Evolutionary conservation across 2,113 vertebrate species (phyloP).

Genomic region (Butastur rufipennis): DNA sequence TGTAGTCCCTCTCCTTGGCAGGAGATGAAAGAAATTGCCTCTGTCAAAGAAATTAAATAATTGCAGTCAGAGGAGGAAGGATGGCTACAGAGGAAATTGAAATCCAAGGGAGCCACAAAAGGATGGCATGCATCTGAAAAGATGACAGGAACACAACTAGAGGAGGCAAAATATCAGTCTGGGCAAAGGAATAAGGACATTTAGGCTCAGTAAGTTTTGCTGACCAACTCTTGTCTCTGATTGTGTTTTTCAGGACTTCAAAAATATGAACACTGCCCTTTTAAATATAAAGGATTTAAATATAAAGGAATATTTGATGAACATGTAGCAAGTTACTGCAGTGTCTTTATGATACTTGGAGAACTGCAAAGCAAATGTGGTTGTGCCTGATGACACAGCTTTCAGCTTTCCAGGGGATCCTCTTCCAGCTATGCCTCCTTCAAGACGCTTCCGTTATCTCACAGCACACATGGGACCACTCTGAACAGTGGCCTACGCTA

Average conservation of each 20-base stretch:
- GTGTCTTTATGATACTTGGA: not conserved
- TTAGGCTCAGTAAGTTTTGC: not conserved
- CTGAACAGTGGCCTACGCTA: not conserved
- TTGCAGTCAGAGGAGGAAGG: not conserved
- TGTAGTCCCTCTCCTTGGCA: not conserved
- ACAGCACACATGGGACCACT: not conserved
- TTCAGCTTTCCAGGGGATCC: not conserved
- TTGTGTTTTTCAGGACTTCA: not conserved
- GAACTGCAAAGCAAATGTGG: rapidly evolving
- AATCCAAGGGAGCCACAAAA: not conserved
- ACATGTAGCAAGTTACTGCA: not conserved
- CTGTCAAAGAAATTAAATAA: constrained; percentile 33
- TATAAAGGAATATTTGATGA: not conserved
- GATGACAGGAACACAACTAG: not conserved
- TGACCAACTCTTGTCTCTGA: not conserved
- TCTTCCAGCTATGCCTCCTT: not conserved
- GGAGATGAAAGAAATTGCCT: constrained; percentile 20
- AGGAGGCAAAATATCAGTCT: not conserved
- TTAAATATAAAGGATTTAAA: not conserved
- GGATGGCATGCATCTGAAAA: not conserved
- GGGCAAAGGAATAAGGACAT: not conserved
- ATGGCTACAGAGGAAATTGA: not conserved
- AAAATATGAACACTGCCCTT: not conserved
- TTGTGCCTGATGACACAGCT: not conserved
- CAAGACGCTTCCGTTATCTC: not conserved